These are phyloP conservation scores for Chloroceryle amazona DNA, from an alignment of 2,797 vertebrate genomes.

Conservation along the genomic window DNA sequence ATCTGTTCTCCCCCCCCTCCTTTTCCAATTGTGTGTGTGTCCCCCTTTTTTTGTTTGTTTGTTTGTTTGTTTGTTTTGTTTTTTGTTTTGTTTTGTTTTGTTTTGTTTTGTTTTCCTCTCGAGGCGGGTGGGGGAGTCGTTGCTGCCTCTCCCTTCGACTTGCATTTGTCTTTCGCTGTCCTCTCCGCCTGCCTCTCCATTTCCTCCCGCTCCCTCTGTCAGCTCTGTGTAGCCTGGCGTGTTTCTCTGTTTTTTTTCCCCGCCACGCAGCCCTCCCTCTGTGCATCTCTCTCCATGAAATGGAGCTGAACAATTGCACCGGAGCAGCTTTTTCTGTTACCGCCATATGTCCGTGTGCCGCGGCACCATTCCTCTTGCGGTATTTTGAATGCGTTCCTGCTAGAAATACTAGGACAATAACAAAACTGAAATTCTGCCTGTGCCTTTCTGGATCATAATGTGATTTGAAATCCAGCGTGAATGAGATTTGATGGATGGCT, in stretches of 20 bases:
- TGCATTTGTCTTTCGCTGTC: neutral
- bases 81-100: too few species aligned
- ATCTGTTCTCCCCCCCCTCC: too few species aligned
- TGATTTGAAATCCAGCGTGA: neutral
- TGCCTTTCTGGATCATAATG: neutral
- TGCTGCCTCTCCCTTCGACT: neutral
- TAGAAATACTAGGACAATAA: neutral
- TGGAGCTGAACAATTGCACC: slow-evolving; percentile 53
- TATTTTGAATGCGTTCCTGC: neutral
- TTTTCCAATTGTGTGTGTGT: too few species aligned
- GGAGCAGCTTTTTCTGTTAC: neutral
- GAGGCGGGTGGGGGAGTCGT: neutral
- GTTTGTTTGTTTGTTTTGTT: too few species aligned
- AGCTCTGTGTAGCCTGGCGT: neutral
- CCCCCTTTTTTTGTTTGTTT: neutral
- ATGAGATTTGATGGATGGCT: neutral
- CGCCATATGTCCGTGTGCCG: neutral
- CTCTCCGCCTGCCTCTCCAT: neutral
- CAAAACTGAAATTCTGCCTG: neutral
- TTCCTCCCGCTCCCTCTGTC: neutral
- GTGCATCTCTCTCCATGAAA: slow-evolving; percentile 44
- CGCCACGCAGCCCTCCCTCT: slow-evolving; percentile 21
- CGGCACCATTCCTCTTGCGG: neutral
- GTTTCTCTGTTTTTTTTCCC: neutral
- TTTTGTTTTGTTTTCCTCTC: too few species aligned